phyloP scores from a whole-genome alignment of 2,797 vertebrate species.

The Macroramphosus scolopax region DNA sequence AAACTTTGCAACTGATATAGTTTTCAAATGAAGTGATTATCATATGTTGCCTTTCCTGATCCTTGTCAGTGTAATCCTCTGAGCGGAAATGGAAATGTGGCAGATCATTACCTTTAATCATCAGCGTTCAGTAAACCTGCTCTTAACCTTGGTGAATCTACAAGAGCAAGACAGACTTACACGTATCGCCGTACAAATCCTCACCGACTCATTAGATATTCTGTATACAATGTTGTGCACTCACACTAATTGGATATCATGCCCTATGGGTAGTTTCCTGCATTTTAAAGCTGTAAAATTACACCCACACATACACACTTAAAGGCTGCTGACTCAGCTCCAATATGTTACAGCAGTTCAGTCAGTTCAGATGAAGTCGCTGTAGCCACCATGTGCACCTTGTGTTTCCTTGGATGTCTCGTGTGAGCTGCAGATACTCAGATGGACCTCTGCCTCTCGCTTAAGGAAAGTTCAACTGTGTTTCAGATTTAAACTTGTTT shows the following conservation, averaged over 20 bases:
- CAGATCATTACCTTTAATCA: too few relatives aligned
- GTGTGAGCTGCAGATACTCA: slow-evolving; percentile 32
- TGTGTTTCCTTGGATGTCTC: slow-evolving; percentile 4
- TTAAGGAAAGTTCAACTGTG: too few relatives aligned
- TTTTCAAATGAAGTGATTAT: neutral
- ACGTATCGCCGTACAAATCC: slow-evolving; percentile 5
- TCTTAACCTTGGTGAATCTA: slow-evolving; percentile 4
- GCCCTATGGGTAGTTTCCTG: slow-evolving; percentile 56
- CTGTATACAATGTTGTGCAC: slow-evolving; percentile 32
- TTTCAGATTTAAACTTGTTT: too few relatives aligned
- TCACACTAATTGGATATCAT: slow-evolving; percentile 50
- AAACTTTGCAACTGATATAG: neutral
- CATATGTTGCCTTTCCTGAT: neutral
- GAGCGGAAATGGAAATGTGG: neutral
- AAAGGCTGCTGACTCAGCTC: slow-evolving; percentile 46
- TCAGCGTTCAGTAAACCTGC: neutral
- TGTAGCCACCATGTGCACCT: slow-evolving; percentile 20
- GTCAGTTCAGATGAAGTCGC: slow-evolving; percentile 40
- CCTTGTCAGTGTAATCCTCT: slow-evolving; percentile 2
- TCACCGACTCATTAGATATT: slow-evolving; percentile 20
- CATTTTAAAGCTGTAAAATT: slow-evolving; percentile 57
- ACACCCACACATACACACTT: slow-evolving; percentile 11
- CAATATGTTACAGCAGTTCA: slow-evolving; percentile 36
- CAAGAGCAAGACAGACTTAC: slow-evolving; percentile 10
- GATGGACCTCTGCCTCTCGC: too few relatives aligned